These are phyloP conservation scores for Morone saxatilis DNA, from an alignment of 2,113 vertebrate genomes.

Conservation along the genomic window DNA sequence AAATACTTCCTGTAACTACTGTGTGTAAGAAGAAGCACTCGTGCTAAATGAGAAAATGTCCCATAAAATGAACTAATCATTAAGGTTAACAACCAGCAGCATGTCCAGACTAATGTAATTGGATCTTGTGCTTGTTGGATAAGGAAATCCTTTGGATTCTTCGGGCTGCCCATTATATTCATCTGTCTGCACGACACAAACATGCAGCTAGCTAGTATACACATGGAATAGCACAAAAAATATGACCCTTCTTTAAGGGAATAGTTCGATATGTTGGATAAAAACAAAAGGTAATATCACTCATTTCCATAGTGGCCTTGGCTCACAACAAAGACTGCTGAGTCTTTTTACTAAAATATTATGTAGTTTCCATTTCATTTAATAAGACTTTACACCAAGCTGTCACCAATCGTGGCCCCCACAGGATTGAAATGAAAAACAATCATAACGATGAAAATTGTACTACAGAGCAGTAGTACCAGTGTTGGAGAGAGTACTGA, in stretches of 20 bases:
- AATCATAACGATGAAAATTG: no score
- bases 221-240: not conserved
- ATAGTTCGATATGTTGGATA: no score
- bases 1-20: slow-evolving; percentile 3
- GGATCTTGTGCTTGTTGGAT: not conserved
- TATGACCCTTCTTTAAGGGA: not conserved
- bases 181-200: not conserved
- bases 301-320: no score
- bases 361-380: not conserved
- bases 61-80: not conserved
- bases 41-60: not conserved
- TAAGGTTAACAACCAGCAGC: slow-evolving; percentile 10
- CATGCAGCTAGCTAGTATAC: not conserved
- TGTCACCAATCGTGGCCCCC: no score
- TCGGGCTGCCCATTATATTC: not conserved
- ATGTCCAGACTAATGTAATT: not conserved
- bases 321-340: not conserved
- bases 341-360: no score
- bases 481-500: no score
- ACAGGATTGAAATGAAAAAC: no score
- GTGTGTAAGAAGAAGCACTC: not conserved
- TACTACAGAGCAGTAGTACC: no score
- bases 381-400: not conserved
- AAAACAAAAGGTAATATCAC: no score
- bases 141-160: not conserved